Base-by-base conservation (phyloP, 2,797 vertebrate species). In the Toxotes lorentzi region DNA sequence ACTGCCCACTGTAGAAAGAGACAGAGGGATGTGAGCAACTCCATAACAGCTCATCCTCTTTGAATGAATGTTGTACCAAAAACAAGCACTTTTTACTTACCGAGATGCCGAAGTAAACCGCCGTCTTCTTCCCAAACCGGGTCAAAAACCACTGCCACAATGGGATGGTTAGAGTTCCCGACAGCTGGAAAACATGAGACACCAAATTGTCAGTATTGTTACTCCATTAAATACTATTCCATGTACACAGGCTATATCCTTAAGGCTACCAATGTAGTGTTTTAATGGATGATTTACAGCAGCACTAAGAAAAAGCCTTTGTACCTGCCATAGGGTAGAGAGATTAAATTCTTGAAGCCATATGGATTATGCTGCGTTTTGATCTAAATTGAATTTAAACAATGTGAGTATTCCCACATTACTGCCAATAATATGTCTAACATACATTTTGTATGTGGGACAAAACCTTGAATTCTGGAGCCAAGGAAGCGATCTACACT, bases 131-230 rank as follows among this genome's bases (percentile, higher is more conserved):
- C 74, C 98, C 98, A 81, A 96, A 99, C 1, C 90, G 95, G 0
- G 93, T 96, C n/a, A 99, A 94, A 88, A 99, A 98, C 97, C 97
- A 98, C 82, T 99, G 98, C 98, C 98, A 99, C 67, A 95, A 75
- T 0, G 98, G 98, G 70, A 99, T 97, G 76, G 96, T 96, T 53
- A 99, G n/a, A 1, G 97, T 94, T 65, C 96, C 98, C 0, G 98
- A 98, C 14, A 99, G 73, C 95, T 96, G 82, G 12, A 74, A 65
- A 62, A 47, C 11, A 27, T 2, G 17, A 17, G 56, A 61, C 6
- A 70, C 17, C 24, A 4, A 48, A 23, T 8, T 1, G 48, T 81
- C 4, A 70, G 35, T 30, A 56, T 50, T 64, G 17, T 30, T 23
- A 30, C 32, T 65, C 38, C 4, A 40, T 48, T 40, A 63, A 56